phyloP scores from a whole-genome alignment of 2,888 invertebrate species.

The Eutolmus rufibarbis region DNA sequence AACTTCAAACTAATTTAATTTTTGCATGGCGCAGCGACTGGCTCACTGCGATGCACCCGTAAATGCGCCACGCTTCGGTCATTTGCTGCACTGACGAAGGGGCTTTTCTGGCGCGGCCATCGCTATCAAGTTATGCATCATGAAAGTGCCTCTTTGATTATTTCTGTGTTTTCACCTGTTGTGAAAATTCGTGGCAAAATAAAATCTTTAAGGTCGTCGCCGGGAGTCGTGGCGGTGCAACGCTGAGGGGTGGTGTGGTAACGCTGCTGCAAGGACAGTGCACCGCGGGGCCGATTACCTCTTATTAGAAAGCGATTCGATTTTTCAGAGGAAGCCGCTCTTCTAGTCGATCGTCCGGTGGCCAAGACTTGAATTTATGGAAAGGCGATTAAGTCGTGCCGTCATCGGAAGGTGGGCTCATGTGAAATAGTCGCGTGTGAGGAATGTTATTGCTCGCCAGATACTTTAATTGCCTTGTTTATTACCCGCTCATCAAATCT shows the following conservation, averaged over 20 bases:
- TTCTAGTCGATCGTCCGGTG: background rate
- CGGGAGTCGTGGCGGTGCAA: background rate
- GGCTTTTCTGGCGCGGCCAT: background rate
- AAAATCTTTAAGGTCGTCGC: background rate
- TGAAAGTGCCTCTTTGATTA: background rate
- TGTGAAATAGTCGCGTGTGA: background rate
- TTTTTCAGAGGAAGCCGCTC: background rate
- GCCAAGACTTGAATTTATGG: background rate
- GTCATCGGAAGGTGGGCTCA: background rate
- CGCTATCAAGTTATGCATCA: background rate
- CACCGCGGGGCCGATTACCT: background rate
- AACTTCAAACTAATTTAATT: background rate
- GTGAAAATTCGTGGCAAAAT: background rate
- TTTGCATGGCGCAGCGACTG: background rate
- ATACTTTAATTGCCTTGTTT: background rate
- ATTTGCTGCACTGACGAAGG: background rate
- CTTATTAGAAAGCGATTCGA: conserved; percentile 10
- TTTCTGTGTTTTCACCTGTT: background rate
- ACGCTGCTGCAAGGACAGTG: background rate
- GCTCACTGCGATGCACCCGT: background rate
- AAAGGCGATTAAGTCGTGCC: background rate
- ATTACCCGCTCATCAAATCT: background rate
- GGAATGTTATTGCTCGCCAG: background rate
- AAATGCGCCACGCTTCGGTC: background rate
- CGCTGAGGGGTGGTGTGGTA: background rate